Evolutionary conservation across 2,888 invertebrate species (phyloP).

Genomic region (Ferdinandea cuprea): DNA sequence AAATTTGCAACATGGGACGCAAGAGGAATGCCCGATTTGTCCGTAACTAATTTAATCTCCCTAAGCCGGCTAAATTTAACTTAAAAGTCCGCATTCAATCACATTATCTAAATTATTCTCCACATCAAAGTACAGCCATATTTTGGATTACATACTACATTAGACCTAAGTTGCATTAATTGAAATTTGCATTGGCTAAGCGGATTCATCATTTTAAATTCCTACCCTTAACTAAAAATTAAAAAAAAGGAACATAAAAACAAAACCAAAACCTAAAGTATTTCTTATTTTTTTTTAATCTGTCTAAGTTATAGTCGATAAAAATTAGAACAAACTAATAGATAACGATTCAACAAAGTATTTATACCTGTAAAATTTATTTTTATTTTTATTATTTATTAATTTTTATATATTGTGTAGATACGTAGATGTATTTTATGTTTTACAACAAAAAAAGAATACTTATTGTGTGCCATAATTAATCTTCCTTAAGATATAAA

Average conservation of each 20-base stretch:
- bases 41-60: conserved; percentile 32
- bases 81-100: conserved; percentile 21
- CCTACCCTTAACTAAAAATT: background rate
- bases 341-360: conserved; percentile 23
- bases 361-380: conserved; percentile 49
- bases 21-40: conserved; percentile 83
- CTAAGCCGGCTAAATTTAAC: background rate
- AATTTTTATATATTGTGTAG: conserved; percentile 45
- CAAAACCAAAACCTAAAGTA: conserved; percentile 63
- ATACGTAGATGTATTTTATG: conserved; percentile 45
- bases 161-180: background rate
- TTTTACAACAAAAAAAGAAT: conserved; percentile 15
- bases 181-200: background rate
- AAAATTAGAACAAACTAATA: conserved; percentile 4
- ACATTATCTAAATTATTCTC: conserved; percentile 31
- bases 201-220: conserved; percentile 9
- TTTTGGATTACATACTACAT: conserved; percentile 16
- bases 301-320: conserved; percentile 32
- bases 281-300: conserved; percentile 43
- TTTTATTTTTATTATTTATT: conserved; percentile 22
- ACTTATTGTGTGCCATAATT: conserved; percentile 48
- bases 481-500: conserved; percentile 41
- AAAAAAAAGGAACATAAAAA: conserved; percentile 24
- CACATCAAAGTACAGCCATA: background rate
- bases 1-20: conserved; percentile 88